Evolutionary conservation across 2,888 invertebrate species (phyloP).

Genomic region (Sarcophaga variegata): DNA sequence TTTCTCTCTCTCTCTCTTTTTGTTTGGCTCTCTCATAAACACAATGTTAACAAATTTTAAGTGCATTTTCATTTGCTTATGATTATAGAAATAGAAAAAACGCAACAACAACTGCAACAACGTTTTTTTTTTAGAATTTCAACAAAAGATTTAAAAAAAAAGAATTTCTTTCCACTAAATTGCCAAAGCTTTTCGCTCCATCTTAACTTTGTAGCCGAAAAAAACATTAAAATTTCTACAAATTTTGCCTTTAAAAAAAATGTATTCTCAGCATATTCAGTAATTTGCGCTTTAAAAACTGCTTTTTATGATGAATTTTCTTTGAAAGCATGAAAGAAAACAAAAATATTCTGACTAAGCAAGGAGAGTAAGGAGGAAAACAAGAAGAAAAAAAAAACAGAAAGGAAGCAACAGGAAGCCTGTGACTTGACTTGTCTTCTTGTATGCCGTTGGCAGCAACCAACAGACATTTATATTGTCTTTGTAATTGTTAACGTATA

Average conservation of each 20-base stretch:
- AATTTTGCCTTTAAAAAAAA: slow-evolving; percentile 29
- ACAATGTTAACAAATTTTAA: slow-evolving; percentile 42
- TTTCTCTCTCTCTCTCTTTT: background rate
- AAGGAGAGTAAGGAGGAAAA: slow-evolving; percentile 9
- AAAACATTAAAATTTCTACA: background rate
- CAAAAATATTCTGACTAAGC: background rate
- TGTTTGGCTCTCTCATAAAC: background rate
- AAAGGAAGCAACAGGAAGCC: background rate
- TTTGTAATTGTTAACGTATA: background rate
- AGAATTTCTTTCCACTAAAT: slow-evolving; percentile 46
- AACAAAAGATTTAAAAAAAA: background rate
- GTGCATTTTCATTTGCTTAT: slow-evolving; percentile 28
- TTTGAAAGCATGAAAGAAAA: background rate
- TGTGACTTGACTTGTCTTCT: slow-evolving; percentile 12
- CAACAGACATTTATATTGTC: slow-evolving; percentile 42
- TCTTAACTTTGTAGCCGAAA: background rate
- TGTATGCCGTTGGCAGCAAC: background rate
- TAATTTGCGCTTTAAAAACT: background rate
- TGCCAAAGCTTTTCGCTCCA: slow-evolving; percentile 56
- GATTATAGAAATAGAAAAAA: background rate
- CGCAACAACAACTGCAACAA: too few relatives aligned
- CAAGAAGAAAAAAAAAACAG: background rate
- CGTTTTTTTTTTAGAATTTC: background rate
- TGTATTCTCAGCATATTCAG: slow-evolving; percentile 22
- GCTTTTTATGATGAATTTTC: slow-evolving; percentile 37